These are phyloP conservation scores for Vidua macroura DNA, from an alignment of 2,113 vertebrate genomes.

Conservation along the genomic window DNA sequence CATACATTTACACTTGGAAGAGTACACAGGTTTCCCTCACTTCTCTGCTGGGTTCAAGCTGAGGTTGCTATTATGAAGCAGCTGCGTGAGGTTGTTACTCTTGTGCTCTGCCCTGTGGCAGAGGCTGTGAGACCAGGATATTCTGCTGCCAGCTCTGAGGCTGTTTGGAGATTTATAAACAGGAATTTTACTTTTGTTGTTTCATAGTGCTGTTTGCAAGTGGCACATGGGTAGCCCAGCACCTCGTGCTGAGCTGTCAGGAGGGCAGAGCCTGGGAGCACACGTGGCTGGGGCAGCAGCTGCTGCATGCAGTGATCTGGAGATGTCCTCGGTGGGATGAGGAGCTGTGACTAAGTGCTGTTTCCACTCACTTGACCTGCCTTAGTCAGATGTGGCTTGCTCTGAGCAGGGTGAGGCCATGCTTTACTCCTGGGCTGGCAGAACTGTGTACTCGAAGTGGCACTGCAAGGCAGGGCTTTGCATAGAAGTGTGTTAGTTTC, in stretches of 20 bases:
- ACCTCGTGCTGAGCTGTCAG: neutral
- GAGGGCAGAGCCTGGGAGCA: neutral
- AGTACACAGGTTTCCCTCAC: neutral
- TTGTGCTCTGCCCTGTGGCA: neutral
- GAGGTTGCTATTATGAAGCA: neutral
- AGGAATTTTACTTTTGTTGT: neutral
- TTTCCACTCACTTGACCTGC: neutral
- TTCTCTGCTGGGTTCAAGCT: neutral
- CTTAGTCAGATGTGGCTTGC: neutral
- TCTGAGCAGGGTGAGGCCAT: fast-evolving
- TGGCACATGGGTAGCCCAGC: neutral
- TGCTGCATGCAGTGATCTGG: neutral
- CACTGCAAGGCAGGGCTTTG: neutral
- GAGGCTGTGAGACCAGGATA: neutral
- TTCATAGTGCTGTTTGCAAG: neutral
- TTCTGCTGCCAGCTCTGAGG: neutral
- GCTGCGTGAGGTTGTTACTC: fast-evolving
- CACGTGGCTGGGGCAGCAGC: fast-evolving
- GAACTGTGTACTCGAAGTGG: fast-evolving
- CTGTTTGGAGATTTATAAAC: neutral
- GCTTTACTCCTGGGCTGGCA: neutral
- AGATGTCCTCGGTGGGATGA: neutral
- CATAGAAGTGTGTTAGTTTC: neutral
- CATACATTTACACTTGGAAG: neutral
- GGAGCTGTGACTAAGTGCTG: neutral